Evolutionary conservation across 2,888 invertebrate species (phyloP).

Genomic region (Ferdinandea cuprea): DNA sequence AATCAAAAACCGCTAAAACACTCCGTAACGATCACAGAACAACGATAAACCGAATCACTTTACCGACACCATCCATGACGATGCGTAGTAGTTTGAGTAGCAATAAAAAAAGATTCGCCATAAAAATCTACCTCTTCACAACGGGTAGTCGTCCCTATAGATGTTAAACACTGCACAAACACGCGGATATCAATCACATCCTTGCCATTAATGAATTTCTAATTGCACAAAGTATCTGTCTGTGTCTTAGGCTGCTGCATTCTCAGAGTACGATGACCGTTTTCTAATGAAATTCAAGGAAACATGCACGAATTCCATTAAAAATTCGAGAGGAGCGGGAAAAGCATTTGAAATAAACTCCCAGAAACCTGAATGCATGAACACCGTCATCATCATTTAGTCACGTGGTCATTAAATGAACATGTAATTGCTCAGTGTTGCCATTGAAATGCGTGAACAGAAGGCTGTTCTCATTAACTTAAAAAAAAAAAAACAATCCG

Average conservation of each 20-base stretch:
- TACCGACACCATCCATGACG: constrained; percentile 30
- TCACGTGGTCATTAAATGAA: constrained; percentile 39
- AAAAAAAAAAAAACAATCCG: neutral
- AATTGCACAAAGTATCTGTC: no score
- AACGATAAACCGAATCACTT: constrained; percentile 37
- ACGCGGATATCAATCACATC: constrained; percentile 31
- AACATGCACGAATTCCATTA: no score
- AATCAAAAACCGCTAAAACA: constrained; percentile 27
- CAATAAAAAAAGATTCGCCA: constrained; percentile 26
- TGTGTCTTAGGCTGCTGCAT: constrained; percentile 1
- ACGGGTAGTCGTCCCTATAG: neutral
- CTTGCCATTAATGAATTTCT: constrained; percentile 20
- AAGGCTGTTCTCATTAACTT: neutral
- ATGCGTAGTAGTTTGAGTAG: constrained; percentile 8
- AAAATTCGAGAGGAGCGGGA: constrained; percentile 4
- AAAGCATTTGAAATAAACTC: neutral
- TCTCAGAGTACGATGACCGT: neutral
- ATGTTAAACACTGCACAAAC: neutral
- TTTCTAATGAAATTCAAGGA: constrained; percentile 18
- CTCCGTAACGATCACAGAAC: constrained; percentile 18
- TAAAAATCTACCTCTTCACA: constrained; percentile 6
- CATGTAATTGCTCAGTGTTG: constrained; percentile 18
- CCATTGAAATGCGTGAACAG: neutral
- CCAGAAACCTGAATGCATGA: neutral
- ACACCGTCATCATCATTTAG: constrained; percentile 25